phyloP scores from a whole-genome alignment of 2,113 vertebrate genomes.

The Psophia crepitans region DNA sequence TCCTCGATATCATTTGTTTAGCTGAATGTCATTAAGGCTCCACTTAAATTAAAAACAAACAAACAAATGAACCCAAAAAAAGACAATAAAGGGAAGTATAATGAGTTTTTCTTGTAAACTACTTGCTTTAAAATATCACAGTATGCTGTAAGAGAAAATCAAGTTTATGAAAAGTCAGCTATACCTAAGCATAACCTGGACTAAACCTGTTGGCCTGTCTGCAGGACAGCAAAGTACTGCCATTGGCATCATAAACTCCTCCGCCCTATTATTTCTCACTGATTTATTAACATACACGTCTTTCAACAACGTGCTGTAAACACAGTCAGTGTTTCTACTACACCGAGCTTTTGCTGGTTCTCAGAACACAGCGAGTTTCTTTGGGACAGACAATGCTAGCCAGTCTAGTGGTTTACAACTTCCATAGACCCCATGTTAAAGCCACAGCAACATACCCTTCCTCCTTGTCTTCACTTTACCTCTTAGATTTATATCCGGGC shows the following conservation, averaged over 20 bases:
- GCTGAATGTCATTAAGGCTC: neutral
- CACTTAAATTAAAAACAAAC: neutral
- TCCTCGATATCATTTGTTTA: neutral
- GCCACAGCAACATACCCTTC: neutral
- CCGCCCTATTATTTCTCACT: neutral
- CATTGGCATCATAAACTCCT: neutral
- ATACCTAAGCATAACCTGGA: neutral
- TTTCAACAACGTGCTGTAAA: neutral
- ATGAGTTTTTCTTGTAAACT: neutral
- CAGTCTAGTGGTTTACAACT: neutral
- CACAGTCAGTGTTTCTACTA: neutral
- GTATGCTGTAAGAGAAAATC: neutral
- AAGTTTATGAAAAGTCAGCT: neutral
- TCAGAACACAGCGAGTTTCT: neutral
- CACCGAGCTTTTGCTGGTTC: neutral
- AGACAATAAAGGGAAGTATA: neutral
- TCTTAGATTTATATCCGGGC: neutral
- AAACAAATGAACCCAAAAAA: neutral
- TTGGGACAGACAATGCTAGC: neutral
- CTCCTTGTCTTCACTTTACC: neutral
- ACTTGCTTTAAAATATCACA: neutral
- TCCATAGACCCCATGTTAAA: neutral
- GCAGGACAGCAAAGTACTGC: neutral
- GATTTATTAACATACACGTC: neutral
- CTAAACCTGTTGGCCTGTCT: neutral